A percentile compares a stretch with the other conserved stretches of the same genome.
phyloP scores from a whole-genome alignment of 2,113 vertebrate genomes.

The Dromiciops gliroides region DNA sequence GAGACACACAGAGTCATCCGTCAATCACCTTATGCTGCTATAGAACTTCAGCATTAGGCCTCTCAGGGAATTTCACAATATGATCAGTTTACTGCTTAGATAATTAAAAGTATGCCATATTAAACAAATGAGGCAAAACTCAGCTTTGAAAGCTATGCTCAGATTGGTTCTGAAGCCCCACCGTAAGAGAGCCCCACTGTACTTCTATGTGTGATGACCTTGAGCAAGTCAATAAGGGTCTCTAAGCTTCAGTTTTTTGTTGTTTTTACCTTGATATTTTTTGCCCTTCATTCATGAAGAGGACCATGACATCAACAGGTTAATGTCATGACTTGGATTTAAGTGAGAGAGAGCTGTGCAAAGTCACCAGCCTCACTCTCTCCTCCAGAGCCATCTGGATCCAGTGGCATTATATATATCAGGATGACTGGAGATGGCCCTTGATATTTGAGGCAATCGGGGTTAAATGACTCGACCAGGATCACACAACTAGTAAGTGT shows the following conservation, averaged over 20 bases:
- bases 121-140: slow-evolving; percentile 69
- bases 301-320: too few relatives aligned
- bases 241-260: neutral
- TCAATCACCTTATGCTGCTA: slow-evolving; percentile 38
- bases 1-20: neutral
- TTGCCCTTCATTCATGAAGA: too few relatives aligned
- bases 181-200: neutral
- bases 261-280: too few relatives aligned
- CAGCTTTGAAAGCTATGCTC: slow-evolving; percentile 42
- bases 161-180: slow-evolving; percentile 8
- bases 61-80: slow-evolving; percentile 55
- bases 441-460: too few relatives aligned
- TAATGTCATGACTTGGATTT: too few relatives aligned
- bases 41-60: slow-evolving; percentile 34
- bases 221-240: neutral
- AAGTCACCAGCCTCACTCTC: too few relatives aligned
- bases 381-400: too few relatives aligned
- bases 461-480: too few relatives aligned
- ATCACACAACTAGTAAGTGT: too few relatives aligned
- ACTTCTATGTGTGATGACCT: neutral
- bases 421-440: too few relatives aligned
- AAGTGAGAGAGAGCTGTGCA: too few relatives aligned
- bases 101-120: slow-evolving; percentile 66
- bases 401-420: too few relatives aligned
- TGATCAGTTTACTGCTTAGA: slow-evolving; percentile 62